These are phyloP conservation scores for Nylanderia fulva DNA, from an alignment of 1,140 invertebrate genomes.

Conservation along the genomic window DNA sequence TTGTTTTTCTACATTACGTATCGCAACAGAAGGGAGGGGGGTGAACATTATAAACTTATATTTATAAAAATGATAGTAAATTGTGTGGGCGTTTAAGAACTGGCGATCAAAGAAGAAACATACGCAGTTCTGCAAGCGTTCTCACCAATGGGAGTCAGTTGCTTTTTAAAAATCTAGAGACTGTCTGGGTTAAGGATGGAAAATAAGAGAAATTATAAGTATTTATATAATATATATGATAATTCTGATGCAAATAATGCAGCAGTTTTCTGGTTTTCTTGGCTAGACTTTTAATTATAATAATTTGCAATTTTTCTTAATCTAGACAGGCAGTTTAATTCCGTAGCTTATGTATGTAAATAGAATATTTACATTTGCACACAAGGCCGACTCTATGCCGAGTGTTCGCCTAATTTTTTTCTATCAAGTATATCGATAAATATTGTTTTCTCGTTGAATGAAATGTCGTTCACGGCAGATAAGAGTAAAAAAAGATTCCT, in stretches of 20 bases:
- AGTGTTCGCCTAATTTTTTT: slow-evolving; percentile 62
- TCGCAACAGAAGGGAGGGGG: background rate
- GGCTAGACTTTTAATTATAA: background rate
- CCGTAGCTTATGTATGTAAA: slow-evolving; percentile 58
- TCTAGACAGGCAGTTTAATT: slow-evolving; percentile 42
- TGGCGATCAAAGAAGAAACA: background rate
- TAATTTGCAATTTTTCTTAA: slow-evolving; percentile 37
- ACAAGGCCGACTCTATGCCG: slow-evolving; percentile 43
- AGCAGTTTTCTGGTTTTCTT: slow-evolving; percentile 7
- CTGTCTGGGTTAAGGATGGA: slow-evolving; percentile 38
- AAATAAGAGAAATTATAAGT: background rate
- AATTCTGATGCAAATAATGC: background rate
- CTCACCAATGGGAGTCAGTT: slow-evolving; percentile 4
- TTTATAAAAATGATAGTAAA: slow-evolving; percentile 46
- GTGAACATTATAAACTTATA: slow-evolving; percentile 56
- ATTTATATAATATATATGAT: slow-evolving; percentile 26
- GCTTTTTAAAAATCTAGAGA: background rate
- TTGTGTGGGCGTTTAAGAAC: background rate
- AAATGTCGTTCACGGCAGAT: slow-evolving; percentile 3
- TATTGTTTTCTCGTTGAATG: slow-evolving; percentile 16
- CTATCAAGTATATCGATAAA: slow-evolving; percentile 39
- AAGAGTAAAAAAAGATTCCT: slow-evolving; percentile 67
- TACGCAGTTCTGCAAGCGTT: background rate
- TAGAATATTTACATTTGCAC: slow-evolving; percentile 62
- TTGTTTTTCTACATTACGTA: slow-evolving; percentile 50